Base-by-base conservation (phyloP, 2,888 invertebrate genomes). In the Morinoia aosen region DNA sequence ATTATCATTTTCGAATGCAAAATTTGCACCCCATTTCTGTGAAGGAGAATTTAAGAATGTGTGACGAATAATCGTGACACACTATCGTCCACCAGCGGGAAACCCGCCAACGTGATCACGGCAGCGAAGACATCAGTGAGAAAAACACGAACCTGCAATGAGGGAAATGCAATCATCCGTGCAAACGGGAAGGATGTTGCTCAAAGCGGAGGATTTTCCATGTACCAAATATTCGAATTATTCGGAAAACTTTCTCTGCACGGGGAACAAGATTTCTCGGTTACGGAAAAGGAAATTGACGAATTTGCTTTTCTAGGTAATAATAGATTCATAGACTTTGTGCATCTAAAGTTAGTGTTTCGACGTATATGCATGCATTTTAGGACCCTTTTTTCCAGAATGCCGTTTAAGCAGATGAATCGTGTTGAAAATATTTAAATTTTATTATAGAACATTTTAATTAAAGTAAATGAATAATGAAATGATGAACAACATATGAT, bases 181-280 rank as follows among this genome's bases (percentile, higher is more conserved):
- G n/a, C 93, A 57, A 93, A n/a, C 93, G 93, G 93, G 93, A 93
- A 93, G 93, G 93, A 93, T 93, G 93, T 93, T 93, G 93, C 93
- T 57, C 57, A 39, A 93, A 57, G n/a, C 57, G 14, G 93, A 93
- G 93, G 93, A 33, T 57, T 93, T 93, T 93, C 93, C 93, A 19
- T 93, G 33, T 57, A 93, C 11, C 2, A 93, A 93, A 56, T 57
- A 93, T 48, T 93, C 33, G 39, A 39, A 93, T 39, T 93, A 48
- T 48, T 93, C 93, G 93, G n/a, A 57, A 93, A 93, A n/a, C 93
- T 93, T 57, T 93, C 93, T 48, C 93, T 11, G 10, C 93, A 93
- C 11, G 58, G 3, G 93, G 93, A 93, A 93, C 90, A 90, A 90
- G 16, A 19, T 90, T 48, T 10, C 39, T 90, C 40, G 14, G 90